These are phyloP conservation scores for Brachionus calyciflorus DNA, from an alignment of 1,140 invertebrate genomes.

Conservation along the genomic window DNA sequence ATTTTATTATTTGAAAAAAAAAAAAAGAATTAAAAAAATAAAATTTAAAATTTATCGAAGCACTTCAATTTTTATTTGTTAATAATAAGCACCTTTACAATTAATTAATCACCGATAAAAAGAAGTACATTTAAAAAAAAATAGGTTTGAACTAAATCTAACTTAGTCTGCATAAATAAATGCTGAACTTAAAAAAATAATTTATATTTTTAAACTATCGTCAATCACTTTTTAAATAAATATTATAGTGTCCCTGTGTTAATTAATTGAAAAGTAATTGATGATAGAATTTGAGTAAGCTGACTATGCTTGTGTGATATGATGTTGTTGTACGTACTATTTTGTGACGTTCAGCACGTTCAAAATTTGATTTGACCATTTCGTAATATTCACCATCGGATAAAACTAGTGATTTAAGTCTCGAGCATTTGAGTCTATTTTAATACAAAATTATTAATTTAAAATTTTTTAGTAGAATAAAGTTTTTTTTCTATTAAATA, in stretches of 20 bases:
- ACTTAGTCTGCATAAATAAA: background rate
- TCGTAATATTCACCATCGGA: conserved; percentile 99
- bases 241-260: too few species aligned
- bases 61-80: too few species aligned
- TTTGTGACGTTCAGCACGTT: conserved; percentile 88
- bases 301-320: conserved; percentile 73
- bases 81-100: too few species aligned
- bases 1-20: too few species aligned
- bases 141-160: background rate
- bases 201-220: too few species aligned
- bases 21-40: too few species aligned
- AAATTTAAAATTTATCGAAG: too few species aligned
- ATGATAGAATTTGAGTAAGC: conserved; percentile 84
- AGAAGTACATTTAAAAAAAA: background rate
- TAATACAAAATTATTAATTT: background rate
- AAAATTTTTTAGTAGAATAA: background rate
- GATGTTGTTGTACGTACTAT: conserved; percentile 92
- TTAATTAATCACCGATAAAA: background rate
- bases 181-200: background rate
- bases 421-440: conserved; percentile 62
- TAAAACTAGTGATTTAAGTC: conserved; percentile 63
- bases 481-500: background rate
- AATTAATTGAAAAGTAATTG: conserved; percentile 76
- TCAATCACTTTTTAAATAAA: too few species aligned
- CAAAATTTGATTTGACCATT: conserved; percentile 97